phyloP scores from a whole-genome alignment of 2,113 vertebrate species.

The Tetraodon nigroviridis region DNA sequence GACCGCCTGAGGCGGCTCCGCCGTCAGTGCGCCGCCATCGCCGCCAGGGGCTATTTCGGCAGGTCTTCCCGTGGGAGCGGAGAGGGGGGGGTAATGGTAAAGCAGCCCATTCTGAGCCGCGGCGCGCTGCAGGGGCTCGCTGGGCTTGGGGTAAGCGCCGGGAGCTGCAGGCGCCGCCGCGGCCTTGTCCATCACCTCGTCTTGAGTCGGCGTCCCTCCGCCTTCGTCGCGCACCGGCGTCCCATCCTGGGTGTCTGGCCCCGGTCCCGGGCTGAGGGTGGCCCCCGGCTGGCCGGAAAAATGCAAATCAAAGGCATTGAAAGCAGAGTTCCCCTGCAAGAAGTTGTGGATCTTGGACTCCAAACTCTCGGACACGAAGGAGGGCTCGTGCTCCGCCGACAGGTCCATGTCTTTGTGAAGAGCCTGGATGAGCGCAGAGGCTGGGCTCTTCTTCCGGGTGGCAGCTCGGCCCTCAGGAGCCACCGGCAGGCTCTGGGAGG shows the following conservation, averaged over 20 bases:
- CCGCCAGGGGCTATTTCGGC: slow-evolving; percentile 79
- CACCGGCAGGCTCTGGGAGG: slow-evolving; percentile 36
- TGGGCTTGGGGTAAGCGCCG: slow-evolving; percentile 25
- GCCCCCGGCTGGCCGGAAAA: slow-evolving; percentile 74
- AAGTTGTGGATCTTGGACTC: slow-evolving; percentile 96
- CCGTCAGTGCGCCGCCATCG: slow-evolving; percentile 63
- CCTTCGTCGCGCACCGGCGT: slow-evolving; percentile 91
- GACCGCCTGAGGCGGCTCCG: slow-evolving; percentile 75
- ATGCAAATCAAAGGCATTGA: slow-evolving; percentile 83
- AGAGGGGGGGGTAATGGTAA: slow-evolving; percentile 79
- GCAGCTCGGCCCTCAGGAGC: slow-evolving; percentile 25
- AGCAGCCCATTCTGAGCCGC: slow-evolving; percentile 47
- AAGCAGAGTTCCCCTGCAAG: slow-evolving; percentile 85
- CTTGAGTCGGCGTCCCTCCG: slow-evolving; percentile 92
- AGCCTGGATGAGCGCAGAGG: slow-evolving; percentile 47
- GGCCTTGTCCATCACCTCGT: slow-evolving; percentile 92
- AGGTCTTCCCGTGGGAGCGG: slow-evolving; percentile 76
- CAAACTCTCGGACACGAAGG: slow-evolving; percentile 74
- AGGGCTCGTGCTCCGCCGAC: slow-evolving; percentile 30
- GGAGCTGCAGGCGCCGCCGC: slow-evolving; percentile 30
- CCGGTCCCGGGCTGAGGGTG: slow-evolving; percentile 50
- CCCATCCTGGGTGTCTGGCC: slow-evolving; percentile 83
- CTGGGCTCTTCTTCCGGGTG: slow-evolving; percentile 25
- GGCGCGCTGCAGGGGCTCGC: slow-evolving; percentile 20
- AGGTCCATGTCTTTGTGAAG: slow-evolving; percentile 51